These are phyloP conservation scores for Lagopus muta DNA, from an alignment of 2,113 vertebrate genomes.

Conservation along the genomic window DNA sequence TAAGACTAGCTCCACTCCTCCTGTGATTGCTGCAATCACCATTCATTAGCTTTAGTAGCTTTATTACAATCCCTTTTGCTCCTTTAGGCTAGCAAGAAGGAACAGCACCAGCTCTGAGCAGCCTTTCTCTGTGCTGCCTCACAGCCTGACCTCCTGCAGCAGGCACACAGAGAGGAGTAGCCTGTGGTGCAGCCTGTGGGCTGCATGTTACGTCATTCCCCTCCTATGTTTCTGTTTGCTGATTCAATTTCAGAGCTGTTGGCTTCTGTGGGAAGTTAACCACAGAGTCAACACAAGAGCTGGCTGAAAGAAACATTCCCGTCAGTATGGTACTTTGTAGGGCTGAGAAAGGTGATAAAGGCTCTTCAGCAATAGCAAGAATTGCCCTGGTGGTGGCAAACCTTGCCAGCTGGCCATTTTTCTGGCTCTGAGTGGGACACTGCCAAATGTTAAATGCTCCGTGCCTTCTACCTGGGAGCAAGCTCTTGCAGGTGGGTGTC, in stretches of 20 bases:
- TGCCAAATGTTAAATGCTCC: not conserved
- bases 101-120: not conserved
- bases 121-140: not conserved
- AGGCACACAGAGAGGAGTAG: not conserved
- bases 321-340: not conserved
- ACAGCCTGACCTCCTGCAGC: not conserved
- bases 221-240: not conserved
- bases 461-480: not conserved
- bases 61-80: not conserved
- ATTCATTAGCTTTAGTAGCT: not conserved
- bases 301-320: not conserved
- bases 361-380: rapidly evolving
- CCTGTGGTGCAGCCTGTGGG: not conserved
- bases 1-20: not conserved
- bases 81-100: not conserved
- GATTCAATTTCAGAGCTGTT: not conserved
- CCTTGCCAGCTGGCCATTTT: not conserved
- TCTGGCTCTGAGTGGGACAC: not conserved
- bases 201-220: not conserved
- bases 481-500: not conserved
- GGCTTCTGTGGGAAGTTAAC: not conserved
- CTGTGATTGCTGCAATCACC: not conserved
- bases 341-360: not conserved
- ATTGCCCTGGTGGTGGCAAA: not conserved
- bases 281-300: not conserved